Base-by-base conservation (phyloP, 2,888 invertebrate genomes). In the Melinaea marsaeus region DNA sequence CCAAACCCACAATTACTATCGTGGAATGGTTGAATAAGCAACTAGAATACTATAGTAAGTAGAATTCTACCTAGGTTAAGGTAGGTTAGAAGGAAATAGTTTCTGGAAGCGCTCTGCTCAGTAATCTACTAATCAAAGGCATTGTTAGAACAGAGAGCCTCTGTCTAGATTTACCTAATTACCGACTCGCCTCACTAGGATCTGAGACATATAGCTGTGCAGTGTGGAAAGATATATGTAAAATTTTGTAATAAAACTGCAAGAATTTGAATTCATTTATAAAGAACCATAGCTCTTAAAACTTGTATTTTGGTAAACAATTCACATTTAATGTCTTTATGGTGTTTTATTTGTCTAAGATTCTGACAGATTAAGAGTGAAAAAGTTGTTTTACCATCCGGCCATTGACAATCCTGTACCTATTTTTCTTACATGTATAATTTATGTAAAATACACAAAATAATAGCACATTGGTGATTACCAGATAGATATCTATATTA, bases 141-240 rank as follows among this genome's bases (percentile, higher is more conserved):
- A 72, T 74, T 69, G 75, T 69, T 75, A 58, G 71, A 72, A 71
- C 76, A 81, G 77, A 80, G 81, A 80, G 76, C 75, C 78, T 81
- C 78, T 79, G 78, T 81, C 83, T 82, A 80, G 76, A 80, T 83
- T 82, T 80, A 76, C 77, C 77, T 81, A 80, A 82, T 83, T 80
- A 80, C 79, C 76, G 72, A 76, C 77, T 76, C 74, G 72, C 69
- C 70, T 72, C 67, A 65, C 69, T 62, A 64, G 57, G 63, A 22
- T 11, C 11, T 60, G 55, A 13, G 61, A 75, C 71, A 71, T 62
- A 78, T 67, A 22, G 70, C 0, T 4, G 0, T 5, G 22, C 4
- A 2, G 4, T 3, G 11, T 13, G n/a, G 11, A 22, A 37, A 11
- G 9, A 22, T 51, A 46, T 42, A 22, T 22, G 22, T 22, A 22